phyloP scores from a whole-genome alignment of 30 jellyfish, hydroid and myxozoan genomes.

The Cassiopea andromeda region DNA sequence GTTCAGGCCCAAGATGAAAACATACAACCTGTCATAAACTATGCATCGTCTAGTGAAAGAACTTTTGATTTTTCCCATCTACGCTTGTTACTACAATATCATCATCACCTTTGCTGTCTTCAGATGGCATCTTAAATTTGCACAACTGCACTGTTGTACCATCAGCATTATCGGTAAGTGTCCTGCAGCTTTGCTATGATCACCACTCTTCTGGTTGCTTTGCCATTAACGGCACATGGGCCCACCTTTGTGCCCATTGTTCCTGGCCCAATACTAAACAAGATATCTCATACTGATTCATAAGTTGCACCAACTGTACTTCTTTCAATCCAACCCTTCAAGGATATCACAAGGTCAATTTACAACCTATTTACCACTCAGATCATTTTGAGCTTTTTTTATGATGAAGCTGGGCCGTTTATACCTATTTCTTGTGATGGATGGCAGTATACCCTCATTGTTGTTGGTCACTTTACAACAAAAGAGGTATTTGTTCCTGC shows the following conservation, averaged over 20 bases:
- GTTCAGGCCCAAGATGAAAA: conserved; percentile 16
- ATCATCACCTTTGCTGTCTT: not conserved
- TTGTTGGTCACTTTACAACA: conserved; percentile 17
- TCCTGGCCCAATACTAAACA: conserved; percentile 38
- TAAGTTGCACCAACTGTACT: conserved; percentile 32
- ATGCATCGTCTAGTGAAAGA: conserved; percentile 37
- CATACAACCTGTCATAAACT: conserved; percentile 19
- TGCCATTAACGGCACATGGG: conserved; percentile 38
- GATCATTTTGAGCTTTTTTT: conserved; percentile 27
- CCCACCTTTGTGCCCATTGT: conserved; percentile 18
- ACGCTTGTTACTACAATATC: conserved; percentile 5
- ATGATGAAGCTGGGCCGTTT: conserved; percentile 14
- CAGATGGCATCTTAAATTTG: conserved; percentile 32
- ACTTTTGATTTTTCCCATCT: conserved; percentile 19
- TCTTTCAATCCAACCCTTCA: conserved; percentile 35
- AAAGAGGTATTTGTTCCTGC: conserved; percentile 36
- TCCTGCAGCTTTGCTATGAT: conserved; percentile 30
- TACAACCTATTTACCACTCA: conserved; percentile 31
- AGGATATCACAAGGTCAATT: conserved; percentile 36
- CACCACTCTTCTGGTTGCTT: conserved; percentile 45
- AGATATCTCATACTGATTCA: conserved; percentile 27
- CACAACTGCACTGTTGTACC: conserved; percentile 47
- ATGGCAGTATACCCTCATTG: not conserved
- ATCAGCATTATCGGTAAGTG: conserved; percentile 7
- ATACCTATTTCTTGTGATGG: conserved; percentile 12